Evolutionary conservation across 2,113 vertebrate genomes (phyloP).

Genomic region (Chunga burmeisteri): DNA sequence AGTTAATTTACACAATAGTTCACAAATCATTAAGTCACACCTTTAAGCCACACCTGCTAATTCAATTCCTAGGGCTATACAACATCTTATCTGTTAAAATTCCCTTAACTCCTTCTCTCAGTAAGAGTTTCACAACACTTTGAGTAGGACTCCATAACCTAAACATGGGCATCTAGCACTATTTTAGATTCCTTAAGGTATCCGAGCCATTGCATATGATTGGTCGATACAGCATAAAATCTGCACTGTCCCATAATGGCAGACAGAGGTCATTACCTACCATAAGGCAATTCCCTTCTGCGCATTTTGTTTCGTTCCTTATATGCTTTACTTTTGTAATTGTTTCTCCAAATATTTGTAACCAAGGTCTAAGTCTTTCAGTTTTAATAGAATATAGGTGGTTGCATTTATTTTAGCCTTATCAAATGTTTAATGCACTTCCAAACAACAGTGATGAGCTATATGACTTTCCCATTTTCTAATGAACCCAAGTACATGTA

Average conservation of each 20-base stretch:
- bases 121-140: neutral
- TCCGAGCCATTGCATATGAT: neutral
- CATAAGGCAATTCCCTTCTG: neutral
- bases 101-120: no score
- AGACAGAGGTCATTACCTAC: neutral
- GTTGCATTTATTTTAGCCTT: neutral
- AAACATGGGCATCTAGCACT: neutral
- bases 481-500: neutral
- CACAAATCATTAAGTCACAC: no score
- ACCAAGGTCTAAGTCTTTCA: neutral
- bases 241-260: neutral
- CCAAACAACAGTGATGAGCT: neutral
- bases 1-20: no score
- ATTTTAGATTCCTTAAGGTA: neutral
- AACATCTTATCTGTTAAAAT: no score
- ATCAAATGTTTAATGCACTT: neutral
- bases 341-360: neutral
- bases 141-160: neutral
- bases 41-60: no score
- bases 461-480: neutral
- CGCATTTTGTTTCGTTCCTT: neutral
- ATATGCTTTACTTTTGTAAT: neutral
- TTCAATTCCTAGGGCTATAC: no score
- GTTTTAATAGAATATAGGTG: neutral
- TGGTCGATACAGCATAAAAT: neutral